Percentiles rank a stretch among this genome's conserved stretches.
Conservation (phyloP, 2,113 vertebrate species). For the Mormyrus iriodes region DNA sequence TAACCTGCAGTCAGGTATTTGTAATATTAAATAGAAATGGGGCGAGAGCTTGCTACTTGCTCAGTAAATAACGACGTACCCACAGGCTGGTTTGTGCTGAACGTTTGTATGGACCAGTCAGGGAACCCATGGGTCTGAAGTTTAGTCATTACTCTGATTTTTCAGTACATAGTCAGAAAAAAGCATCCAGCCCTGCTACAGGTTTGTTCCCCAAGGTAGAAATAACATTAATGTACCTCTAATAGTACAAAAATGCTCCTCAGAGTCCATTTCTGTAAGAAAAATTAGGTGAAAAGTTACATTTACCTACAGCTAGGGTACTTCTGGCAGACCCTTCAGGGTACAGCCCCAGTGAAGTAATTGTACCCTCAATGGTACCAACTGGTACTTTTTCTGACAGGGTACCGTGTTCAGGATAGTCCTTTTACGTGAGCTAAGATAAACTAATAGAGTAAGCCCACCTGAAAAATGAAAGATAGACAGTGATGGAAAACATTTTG, state of each 20-base stretch:
- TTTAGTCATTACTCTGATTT: not conserved
- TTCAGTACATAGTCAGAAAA: not conserved
- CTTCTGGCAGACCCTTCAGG: not conserved
- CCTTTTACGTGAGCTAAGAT: not conserved
- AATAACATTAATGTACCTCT: not conserved
- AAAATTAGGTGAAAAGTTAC: not conserved
- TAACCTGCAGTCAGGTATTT: constrained; percentile 1
- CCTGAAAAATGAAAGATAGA: not conserved
- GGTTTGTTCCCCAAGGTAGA: not conserved
- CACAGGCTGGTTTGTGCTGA: not conserved
- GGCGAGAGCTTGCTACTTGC: not conserved
- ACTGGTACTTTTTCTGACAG: not conserved
- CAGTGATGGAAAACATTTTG: not conserved
- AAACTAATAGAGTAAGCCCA: not conserved
- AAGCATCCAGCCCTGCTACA: not conserved
- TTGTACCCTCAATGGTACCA: not conserved
- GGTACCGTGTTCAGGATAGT: not conserved
- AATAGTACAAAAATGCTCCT: not conserved
- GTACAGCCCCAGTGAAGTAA: not conserved
- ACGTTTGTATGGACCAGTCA: not conserved
- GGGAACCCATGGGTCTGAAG: not conserved
- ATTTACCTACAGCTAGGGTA: not conserved
- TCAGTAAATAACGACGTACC: not conserved
- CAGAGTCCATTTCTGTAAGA: not conserved
- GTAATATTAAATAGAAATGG: not conserved